Percentiles rank a stretch among this genome's conserved stretches.
These are phyloP conservation scores for Autographa pulchrina DNA, from an alignment of 2,888 invertebrate genomes.

Conservation along the genomic window DNA sequence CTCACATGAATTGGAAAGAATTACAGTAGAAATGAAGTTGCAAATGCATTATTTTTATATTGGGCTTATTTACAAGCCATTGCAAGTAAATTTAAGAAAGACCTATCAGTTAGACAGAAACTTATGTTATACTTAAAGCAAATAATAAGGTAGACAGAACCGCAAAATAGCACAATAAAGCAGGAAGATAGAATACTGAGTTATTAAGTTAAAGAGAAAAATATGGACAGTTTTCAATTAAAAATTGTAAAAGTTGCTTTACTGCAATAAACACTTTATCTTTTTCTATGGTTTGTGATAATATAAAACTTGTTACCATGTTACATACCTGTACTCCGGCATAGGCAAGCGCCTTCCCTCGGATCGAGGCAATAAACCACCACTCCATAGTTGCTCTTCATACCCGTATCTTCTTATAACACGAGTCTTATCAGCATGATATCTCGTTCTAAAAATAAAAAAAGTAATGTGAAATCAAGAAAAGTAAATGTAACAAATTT, in stretches of 20 bases:
- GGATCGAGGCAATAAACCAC: slow-evolving; percentile 92
- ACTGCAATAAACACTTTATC: background rate
- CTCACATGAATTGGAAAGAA: too few species aligned
- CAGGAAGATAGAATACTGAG: background rate
- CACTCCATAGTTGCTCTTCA: slow-evolving; percentile 90
- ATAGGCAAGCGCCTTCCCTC: slow-evolving; percentile 89
- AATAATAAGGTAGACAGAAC: too few species aligned
- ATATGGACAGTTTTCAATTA: background rate
- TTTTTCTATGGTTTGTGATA: background rate
- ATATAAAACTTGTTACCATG: background rate
- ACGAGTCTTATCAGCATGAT: slow-evolving; percentile 91
- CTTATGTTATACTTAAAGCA: too few species aligned
- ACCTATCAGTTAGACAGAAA: too few species aligned
- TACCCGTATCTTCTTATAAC: slow-evolving; percentile 92
- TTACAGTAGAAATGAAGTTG: too few species aligned
- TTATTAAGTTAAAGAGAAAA: background rate
- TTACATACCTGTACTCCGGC: slow-evolving; percentile 90
- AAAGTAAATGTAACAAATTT: background rate
- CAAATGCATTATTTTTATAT: too few species aligned
- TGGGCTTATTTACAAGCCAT: too few species aligned
- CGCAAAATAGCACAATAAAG: too few species aligned
- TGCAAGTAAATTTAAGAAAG: too few species aligned
- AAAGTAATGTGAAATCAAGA: slow-evolving; percentile 9
- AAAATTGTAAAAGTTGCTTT: background rate
- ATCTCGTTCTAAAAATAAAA: slow-evolving; percentile 82